These are phyloP conservation scores for Microcebus tavaratra DNA, from an alignment of 2,113 vertebrate genomes.

Conservation along the genomic window DNA sequence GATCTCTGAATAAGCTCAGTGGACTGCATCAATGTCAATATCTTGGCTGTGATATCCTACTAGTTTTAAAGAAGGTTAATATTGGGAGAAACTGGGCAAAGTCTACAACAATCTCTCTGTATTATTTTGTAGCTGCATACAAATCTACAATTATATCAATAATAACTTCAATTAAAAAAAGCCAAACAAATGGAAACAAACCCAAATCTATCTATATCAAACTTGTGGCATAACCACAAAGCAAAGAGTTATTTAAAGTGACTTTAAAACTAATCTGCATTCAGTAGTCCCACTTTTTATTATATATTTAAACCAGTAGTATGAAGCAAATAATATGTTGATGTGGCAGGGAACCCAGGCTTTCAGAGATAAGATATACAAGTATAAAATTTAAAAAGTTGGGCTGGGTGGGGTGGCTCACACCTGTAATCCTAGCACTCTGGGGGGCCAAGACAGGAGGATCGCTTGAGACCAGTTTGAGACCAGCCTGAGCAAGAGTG, in stretches of 20 bases:
- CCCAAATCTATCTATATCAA: background rate
- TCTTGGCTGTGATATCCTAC: background rate
- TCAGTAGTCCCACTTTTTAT: background rate
- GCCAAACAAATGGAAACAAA: background rate
- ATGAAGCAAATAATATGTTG: constrained; percentile 15
- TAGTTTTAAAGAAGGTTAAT: constrained; percentile 26
- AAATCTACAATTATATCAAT: background rate
- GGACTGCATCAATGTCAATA: background rate
- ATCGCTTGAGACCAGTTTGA: too few species aligned
- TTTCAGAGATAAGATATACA: constrained; percentile 41
- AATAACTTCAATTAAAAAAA: constrained; percentile 11
- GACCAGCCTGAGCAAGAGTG: too few species aligned
- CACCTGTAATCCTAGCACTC: too few species aligned
- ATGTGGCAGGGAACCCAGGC: background rate
- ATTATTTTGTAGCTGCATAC: background rate
- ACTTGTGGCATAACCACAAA: constrained; percentile 1
- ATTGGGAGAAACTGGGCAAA: background rate
- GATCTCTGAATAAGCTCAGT: background rate
- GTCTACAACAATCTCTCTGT: constrained; percentile 27
- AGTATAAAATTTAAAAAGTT: constrained; percentile 19
- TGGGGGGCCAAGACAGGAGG: too few species aligned
- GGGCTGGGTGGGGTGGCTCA: too few species aligned
- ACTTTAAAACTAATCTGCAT: constrained; percentile 1
- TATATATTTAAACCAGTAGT: background rate
- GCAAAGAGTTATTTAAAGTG: constrained; percentile 36